Percentiles rank a stretch among this genome's conserved stretches.
These are phyloP conservation scores for Cantharis rustica DNA, from an alignment of 2,888 invertebrate species.

Conservation along the genomic window DNA sequence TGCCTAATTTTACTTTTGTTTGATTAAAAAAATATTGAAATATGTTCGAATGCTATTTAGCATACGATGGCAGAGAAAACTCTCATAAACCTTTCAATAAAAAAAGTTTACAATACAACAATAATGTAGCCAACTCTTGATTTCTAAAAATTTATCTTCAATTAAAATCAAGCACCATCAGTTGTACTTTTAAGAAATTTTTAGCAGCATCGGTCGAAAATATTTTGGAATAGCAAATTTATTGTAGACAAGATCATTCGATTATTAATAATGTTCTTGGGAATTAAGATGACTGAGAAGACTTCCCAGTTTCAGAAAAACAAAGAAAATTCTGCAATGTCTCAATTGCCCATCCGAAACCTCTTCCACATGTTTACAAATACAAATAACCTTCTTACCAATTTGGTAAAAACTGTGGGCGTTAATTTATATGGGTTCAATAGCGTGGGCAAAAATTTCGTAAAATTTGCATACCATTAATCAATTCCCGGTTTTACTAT, in stretches of 20 bases:
- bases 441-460: slow-evolving; percentile 9
- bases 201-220: too few species aligned
- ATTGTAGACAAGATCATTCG: too few species aligned
- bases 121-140: neutral
- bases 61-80: neutral
- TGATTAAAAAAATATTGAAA: neutral
- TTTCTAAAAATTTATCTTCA: neutral
- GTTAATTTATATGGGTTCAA: slow-evolving; percentile 7
- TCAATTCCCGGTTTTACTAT: neutral
- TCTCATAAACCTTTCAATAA: neutral
- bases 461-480: neutral
- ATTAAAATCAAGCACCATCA: neutral
- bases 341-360: neutral
- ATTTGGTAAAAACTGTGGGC: slow-evolving; percentile 16
- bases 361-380: slow-evolving; percentile 3
- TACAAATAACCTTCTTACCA: slow-evolving; percentile 23
- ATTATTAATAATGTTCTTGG: neutral
- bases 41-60: neutral
- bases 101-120: neutral
- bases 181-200: neutral
- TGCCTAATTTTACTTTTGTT: neutral
- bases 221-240: too few species aligned
- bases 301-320: too few species aligned
- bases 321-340: neutral
- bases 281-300: neutral